Base-by-base conservation (phyloP, 2,888 invertebrate species). In the Thymelicus sylvestris region DNA sequence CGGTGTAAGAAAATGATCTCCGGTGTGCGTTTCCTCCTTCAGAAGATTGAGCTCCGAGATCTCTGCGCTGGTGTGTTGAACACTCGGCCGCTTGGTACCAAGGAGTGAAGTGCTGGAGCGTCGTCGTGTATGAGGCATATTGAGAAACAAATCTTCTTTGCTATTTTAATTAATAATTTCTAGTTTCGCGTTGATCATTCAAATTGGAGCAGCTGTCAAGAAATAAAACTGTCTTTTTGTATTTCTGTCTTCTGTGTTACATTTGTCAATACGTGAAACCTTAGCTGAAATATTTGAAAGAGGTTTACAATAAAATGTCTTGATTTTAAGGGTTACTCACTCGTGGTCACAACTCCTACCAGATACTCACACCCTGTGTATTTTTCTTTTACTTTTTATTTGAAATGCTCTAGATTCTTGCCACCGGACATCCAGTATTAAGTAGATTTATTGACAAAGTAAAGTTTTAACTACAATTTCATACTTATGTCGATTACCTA, bases 1-100 rank as follows among this genome's bases (percentile, higher is more conserved):
- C 1, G 90, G 88, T 0, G 90, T 85, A 6, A 94, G 86, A 73
- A 92, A 94, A 74, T 94, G 94, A 73, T 91, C 93, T 0, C 92
- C 93, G 0, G 88, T 91, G 75, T 86, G 84, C 0, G 83, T 81
- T 74, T 94, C 93, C 74, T 92, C 89, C 63, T 86, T 90, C 1
- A 92, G 81, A 1, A 89, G 68, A 41, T 82, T 86, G 10, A 93
- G 83, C 72, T 88, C 80, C 0, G 79, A 78, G 7, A 74, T 71
- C 2, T 83, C 83, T 6, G 75, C 41, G 10, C 76, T 74, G 3
- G 74, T 72, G 61, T 79, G 81, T 31, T 83, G 73, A 2, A 76
- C 62, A 76, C 84, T 84, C 15, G 78, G 73, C 7, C 83, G 81
- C 15, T 80, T 81, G 10, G 62, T 39, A 6, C 76, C 76, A 0